Evolutionary conservation across 2,113 vertebrate genomes (phyloP), one percentile per base, ranked within the genome.

Genomic region (Psophia crepitans): DNA sequence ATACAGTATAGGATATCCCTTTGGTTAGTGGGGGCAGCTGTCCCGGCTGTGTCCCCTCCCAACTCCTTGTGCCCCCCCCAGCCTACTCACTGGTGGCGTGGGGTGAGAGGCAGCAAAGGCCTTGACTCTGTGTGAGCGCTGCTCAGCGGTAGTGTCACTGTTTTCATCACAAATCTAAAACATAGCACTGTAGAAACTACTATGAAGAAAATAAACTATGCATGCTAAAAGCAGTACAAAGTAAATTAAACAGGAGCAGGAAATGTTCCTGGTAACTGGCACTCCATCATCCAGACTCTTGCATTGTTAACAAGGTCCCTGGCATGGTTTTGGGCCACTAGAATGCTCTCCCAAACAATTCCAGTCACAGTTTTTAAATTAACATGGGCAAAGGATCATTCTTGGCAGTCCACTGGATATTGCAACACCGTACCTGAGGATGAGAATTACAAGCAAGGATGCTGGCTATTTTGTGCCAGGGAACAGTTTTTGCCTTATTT

Each of bases 41-140:
- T 63, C 49, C 75, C 0, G 0, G 0, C 24, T 39, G 8, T 77
- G n/a, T 33, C 11, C 17, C 28, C 41, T 70, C 30, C 12, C 22
- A 13, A 0, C 11, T 74, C 26, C 57, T 77, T 64, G n/a, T 68
- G 43, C 24, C 28, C 8, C n/a, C n/a, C 8, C 3, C 33, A 48
- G 44, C 28, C 32, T n/a, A 1, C 39, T 41, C 7, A 4, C 5
- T 44, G 33, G 44, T 22, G 35, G 8, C 8, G 18, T 63, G n/a
- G 17, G 6, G 3, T 35, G 20, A 65, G 44, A 32, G 2, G 11
- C n/a, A 68, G 27, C 43, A 39, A 53, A 73, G 30, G 23, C 43
- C 27, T 81, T 54, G 41, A 16, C 10, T 20, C 17, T 84, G 24
- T 58, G 12, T n/a, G 7, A 77, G 54, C 8, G 11, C 37, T 58